Base-by-base conservation (phyloP, 2,797 vertebrate genomes). In the Mus minutoides region DNA sequence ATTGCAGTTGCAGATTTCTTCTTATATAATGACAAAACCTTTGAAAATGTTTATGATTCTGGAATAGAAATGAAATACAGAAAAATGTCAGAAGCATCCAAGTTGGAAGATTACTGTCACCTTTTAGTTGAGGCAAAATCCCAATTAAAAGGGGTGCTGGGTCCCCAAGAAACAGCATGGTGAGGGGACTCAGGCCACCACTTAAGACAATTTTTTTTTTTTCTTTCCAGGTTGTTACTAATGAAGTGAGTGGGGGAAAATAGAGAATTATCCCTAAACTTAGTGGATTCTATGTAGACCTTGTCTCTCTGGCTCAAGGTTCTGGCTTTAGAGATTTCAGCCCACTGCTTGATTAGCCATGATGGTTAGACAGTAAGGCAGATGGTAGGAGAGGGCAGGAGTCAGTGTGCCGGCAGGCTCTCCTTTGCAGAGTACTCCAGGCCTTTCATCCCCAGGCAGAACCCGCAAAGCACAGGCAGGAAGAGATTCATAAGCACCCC, bases 361-460 rank as follows among this genome's bases (percentile, higher is more conserved):
- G 8, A 16, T 0, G 16, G 56, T 56, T 75, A 62, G 78, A 67
- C 3, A 49, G 90, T 78, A 62, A 52, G 87, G 37, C 3, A 1
- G 24, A 12, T 76, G 62, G 75, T 21, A 54, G 40, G 71, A 58
- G 46, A 1, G 1, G 31, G 6, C 2, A 69, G 88, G 64, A 93
- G 60, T 88, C 56, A n/a, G 40, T 6, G 31, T 64, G 6, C 43
- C 93, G 91, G 73, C 34, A 24, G 46, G 46, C 14, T 85, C 37
- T 91, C 82, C 49, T 80, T 7, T 69, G 56, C 88, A 73, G 94
- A 91, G 84, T 14, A n/a, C 84, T 93, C 90, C 77, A 43, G 58
- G 77, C 82, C 96, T 96, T 49, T 91, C 73, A 88, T 73, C 91
- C 86, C 76, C 64, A 37, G 85, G 91, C 87, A 73, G 95, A 92